Percentiles rank a stretch among this genome's conserved stretches.
These are phyloP conservation scores for Andrena dorsata DNA, from an alignment of 2,888 invertebrate species.

Conservation along the genomic window DNA sequence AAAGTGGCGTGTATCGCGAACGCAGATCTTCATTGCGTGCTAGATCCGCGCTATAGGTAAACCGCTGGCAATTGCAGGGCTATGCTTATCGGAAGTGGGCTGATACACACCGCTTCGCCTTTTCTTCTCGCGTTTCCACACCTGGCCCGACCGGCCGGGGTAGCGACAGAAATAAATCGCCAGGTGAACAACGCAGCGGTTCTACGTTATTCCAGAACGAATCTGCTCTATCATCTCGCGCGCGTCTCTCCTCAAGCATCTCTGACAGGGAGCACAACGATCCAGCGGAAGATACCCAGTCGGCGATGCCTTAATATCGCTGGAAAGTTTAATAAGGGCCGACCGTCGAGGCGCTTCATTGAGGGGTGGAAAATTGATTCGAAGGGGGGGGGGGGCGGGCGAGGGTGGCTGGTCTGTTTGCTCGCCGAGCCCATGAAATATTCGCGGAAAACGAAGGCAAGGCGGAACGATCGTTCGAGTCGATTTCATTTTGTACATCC, in stretches of 20 bases:
- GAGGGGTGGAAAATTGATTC: conserved; percentile 19
- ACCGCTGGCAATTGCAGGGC: conserved; percentile 50
- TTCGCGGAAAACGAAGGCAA: conserved; percentile 48
- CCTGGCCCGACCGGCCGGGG: conserved; percentile 20
- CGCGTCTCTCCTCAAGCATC: background rate
- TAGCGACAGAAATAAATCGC: conserved; percentile 28
- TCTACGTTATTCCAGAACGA: background rate
- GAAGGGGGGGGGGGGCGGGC: background rate
- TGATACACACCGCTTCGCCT: conserved; percentile 62
- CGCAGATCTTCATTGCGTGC: conserved; percentile 71
- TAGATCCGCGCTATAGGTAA: conserved; percentile 52
- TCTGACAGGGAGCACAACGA: background rate
- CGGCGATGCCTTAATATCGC: conserved; percentile 5
- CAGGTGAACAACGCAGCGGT: background rate
- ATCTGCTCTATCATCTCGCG: background rate
- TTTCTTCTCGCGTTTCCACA: conserved; percentile 60
- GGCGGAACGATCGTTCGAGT: conserved; percentile 56
- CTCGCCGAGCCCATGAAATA: conserved; percentile 28
- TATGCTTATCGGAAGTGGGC: conserved; percentile 61
- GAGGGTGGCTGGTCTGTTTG: background rate
- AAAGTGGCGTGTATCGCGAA: conserved; percentile 65
- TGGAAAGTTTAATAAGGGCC: conserved; percentile 4
- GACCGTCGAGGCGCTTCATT: background rate
- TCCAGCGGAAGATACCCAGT: background rate
- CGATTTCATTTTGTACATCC: conserved; percentile 71